Conservation (phyloP, 2,797 vertebrate genomes). For the Tapera naevia region DNA sequence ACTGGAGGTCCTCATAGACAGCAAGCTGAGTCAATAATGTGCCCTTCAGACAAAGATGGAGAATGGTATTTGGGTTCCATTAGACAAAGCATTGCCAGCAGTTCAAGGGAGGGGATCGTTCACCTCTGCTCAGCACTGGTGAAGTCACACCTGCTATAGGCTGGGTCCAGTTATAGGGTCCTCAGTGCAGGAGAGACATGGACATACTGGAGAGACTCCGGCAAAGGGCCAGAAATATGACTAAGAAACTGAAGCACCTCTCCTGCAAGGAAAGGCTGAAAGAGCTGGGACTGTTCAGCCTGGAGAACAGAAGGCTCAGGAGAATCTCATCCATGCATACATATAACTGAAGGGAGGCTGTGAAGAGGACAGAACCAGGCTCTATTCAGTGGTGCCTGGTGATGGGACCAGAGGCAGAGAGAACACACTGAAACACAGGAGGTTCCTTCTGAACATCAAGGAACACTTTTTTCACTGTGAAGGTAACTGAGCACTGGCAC, state of each 20-base stretch:
- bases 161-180: not conserved
- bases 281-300: not conserved
- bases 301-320: not conserved
- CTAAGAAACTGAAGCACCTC: not conserved
- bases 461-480: not conserved
- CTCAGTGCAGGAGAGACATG: not conserved
- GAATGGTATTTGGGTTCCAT: not conserved
- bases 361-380: not conserved
- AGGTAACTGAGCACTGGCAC: not conserved
- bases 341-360: not conserved
- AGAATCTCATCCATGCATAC: not conserved
- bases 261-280: not conserved
- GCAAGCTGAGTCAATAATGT: not conserved
- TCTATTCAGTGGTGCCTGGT: not conserved
- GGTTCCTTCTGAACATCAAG: not conserved
- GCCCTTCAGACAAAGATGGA: not conserved
- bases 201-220: not conserved
- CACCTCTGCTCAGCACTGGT: not conserved
- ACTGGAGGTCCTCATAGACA: not conserved
- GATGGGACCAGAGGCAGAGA: not conserved
- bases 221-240: not conserved
- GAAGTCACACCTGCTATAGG: not conserved
- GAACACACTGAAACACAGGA: not conserved
- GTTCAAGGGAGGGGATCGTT: not conserved
- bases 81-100: not conserved